These are phyloP conservation scores for Anser brachyrhynchus DNA, from an alignment of 2,113 vertebrate species.

Conservation along the genomic window DNA sequence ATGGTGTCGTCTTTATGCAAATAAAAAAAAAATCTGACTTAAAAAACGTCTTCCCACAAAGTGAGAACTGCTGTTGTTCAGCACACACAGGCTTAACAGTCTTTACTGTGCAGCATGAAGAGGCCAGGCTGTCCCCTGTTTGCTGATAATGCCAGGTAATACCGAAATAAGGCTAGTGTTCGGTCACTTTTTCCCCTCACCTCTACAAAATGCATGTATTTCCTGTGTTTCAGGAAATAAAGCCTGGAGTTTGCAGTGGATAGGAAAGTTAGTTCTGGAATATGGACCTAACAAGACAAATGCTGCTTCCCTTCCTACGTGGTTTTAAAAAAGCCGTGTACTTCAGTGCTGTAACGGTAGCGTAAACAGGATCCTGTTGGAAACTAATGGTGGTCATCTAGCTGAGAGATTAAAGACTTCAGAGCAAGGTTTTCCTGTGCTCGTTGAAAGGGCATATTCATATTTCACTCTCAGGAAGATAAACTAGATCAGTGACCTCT, in stretches of 20 bases:
- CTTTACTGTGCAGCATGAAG: background rate
- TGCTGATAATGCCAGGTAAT: background rate
- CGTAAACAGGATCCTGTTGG: background rate
- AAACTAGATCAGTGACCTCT: background rate
- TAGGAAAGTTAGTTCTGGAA: background rate
- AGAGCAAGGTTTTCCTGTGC: background rate
- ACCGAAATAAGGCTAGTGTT: background rate
- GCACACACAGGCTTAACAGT: background rate
- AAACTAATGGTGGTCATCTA: background rate
- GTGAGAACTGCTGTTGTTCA: background rate
- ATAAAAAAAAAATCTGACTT: slow-evolving; percentile 55
- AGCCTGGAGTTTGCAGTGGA: background rate
- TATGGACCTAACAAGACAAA: too few relatives aligned
- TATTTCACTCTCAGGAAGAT: background rate
- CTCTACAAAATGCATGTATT: background rate
- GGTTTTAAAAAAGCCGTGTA: background rate
- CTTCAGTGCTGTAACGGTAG: background rate
- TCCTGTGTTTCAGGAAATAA: background rate
- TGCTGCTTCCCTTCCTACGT: background rate
- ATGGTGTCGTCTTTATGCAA: slow-evolving; percentile 62
- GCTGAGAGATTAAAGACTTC: background rate
- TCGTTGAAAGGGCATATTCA: background rate
- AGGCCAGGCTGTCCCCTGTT: background rate
- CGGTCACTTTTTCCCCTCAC: background rate
- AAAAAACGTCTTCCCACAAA: background rate